Evolutionary conservation across 2,888 invertebrate genomes (phyloP), one percentile per base, ranked within the genome.

Genomic region (Harpalus rubripes): DNA sequence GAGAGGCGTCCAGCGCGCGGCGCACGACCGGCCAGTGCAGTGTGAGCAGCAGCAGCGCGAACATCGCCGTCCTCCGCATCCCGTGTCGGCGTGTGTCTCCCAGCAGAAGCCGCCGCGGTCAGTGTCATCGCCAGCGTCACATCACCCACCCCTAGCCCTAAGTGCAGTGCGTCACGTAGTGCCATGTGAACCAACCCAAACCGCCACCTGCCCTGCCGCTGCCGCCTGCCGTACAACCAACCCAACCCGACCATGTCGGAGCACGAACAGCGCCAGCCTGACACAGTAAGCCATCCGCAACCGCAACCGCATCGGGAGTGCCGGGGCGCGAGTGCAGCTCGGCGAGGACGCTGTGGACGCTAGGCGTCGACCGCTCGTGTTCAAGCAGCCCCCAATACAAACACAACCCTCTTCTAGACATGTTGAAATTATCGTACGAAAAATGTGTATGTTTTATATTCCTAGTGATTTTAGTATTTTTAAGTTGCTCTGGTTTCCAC

Each of bases 401-500:
- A 59, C 18, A 59, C 16, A 59, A 18, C 63, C 18, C 86, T 85
- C 85, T 86, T 86, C 87, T 88, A 90, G 90, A 91, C 91, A 91
- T 91, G 91, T 90, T 89, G 90, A 90, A 88, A 90, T 88, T 90
- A 90, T 90, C 90, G 90, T 90, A 89, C 90, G 90, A 89, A 90
- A 91, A 90, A 91, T 91, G 91, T 90, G 90, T 90, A 90, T 91
- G 90, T 90, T 90, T 91, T 89, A 87, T 91, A 89, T 90, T 91
- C 88, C 90, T 91, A 90, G 90, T 91, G 90, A 89, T 91, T 88
- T 89, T 91, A 90, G 89, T 90, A 86, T 88, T 91, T 89, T 89
- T 91, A 87, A 90, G 90, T 90, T 91, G 91, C 90, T 90, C 91
- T 87, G 91, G 90, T 89, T 91, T 91, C 91, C 91, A 90, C 91